Conservation (phyloP, 2,113 vertebrate species). For the Hippopotamus amphibius region DNA sequence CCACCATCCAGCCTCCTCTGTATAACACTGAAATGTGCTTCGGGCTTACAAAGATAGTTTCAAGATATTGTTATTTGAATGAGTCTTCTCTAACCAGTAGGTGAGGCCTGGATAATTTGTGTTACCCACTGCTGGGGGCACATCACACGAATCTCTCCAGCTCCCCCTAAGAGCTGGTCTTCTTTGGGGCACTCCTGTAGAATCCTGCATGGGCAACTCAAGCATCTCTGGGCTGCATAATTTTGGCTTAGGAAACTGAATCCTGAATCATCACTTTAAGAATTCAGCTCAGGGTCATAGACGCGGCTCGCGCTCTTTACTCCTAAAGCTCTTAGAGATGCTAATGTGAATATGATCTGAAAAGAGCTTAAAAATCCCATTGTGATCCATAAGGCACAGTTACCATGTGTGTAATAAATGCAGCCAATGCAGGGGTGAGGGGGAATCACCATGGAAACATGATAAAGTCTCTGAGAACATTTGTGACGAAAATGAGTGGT, state of each 20-base stretch:
- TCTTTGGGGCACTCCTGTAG: neutral
- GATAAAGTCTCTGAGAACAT: neutral
- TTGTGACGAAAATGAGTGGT: constrained; percentile 41
- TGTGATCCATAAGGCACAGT: constrained; percentile 2
- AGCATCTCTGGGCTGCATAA: neutral
- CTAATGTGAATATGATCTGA: constrained; percentile 32
- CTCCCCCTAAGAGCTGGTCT: neutral
- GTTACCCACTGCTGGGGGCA: neutral
- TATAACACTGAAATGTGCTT: neutral
- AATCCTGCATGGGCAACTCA: neutral
- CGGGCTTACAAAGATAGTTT: neutral
- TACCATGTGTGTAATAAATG: neutral
- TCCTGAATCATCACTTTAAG: neutral
- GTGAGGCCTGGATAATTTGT: neutral
- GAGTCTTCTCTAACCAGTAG: neutral
- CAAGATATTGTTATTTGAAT: constrained; percentile 27
- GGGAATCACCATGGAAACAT: constrained; percentile 61
- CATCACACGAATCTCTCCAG: neutral
- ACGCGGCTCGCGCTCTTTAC: constrained; percentile 39
- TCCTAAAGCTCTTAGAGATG: constrained; percentile 39
- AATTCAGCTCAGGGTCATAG: constrained; percentile 1
- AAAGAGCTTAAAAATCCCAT: constrained; percentile 40
- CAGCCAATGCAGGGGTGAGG: neutral
- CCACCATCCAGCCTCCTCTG: neutral
- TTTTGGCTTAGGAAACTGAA: constrained; percentile 21